phyloP scores from a whole-genome alignment of 2,888 invertebrate genomes.

The Dilophus febrilis region DNA sequence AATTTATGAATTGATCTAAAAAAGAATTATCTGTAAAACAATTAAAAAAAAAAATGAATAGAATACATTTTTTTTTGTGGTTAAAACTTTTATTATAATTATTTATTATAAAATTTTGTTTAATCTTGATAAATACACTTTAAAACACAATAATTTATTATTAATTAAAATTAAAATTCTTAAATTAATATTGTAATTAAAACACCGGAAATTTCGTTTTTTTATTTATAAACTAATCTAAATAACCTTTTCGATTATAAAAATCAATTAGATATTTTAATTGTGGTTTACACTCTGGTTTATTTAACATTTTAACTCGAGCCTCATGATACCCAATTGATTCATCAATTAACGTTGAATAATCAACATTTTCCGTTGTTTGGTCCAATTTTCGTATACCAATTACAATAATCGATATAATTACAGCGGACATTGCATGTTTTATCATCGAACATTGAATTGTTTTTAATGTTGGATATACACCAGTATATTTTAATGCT shows the following conservation, averaged over 20 bases:
- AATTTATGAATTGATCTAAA: too few relatives aligned
- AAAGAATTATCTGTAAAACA: too few relatives aligned
- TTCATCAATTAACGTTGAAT: not conserved
- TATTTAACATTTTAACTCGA: not conserved
- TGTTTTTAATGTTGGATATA: not conserved
- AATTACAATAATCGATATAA: not conserved
- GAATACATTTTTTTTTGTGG: too few relatives aligned
- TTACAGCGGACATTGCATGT: not conserved
- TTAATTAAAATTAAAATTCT: too few relatives aligned
- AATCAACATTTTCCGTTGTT: not conserved
- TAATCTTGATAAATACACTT: too few relatives aligned
- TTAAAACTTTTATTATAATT: too few relatives aligned
- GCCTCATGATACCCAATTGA: not conserved
- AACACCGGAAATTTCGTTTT: too few relatives aligned
- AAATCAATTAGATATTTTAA: not conserved
- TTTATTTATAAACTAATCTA: not conserved
- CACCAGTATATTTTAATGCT: not conserved
- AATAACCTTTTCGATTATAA: slow-evolving; percentile 2
- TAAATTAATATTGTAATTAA: too few relatives aligned
- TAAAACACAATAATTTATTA: too few relatives aligned
- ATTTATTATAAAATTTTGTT: too few relatives aligned
- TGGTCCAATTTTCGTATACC: not conserved
- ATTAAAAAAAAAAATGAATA: too few relatives aligned
- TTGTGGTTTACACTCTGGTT: not conserved
- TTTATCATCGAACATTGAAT: not conserved